Evolutionary conservation across 2,113 vertebrate species (phyloP).

Genomic region (Lontra canadensis): DNA sequence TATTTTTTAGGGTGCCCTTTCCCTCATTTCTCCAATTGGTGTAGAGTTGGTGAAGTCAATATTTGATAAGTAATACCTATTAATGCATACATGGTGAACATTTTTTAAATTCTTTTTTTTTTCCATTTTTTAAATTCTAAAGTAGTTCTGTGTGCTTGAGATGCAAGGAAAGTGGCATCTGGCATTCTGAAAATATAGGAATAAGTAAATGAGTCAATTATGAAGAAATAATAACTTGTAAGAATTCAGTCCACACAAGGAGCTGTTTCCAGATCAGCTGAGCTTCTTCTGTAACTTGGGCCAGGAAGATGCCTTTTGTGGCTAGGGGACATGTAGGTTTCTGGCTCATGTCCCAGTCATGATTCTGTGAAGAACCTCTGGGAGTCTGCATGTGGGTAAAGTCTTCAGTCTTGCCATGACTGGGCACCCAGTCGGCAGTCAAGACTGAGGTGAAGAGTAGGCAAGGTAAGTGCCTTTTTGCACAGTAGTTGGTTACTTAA

Average conservation of each 20-base stretch:
- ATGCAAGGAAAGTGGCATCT: background rate
- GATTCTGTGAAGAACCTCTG: background rate
- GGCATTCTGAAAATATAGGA: background rate
- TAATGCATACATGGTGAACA: background rate
- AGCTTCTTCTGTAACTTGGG: background rate
- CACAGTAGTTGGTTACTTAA: background rate
- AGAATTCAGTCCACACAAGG: background rate
- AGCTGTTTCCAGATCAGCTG: background rate
- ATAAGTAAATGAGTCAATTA: background rate
- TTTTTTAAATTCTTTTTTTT: constrained; percentile 35
- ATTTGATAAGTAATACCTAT: background rate
- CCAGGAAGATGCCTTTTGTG: background rate
- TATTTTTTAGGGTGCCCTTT: background rate
- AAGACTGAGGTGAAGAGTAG: background rate
- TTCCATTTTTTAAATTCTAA: constrained; percentile 16
- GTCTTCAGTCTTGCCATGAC: background rate
- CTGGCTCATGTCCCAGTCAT: background rate
- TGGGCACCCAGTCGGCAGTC: background rate
- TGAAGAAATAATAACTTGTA: background rate
- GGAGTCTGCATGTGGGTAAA: background rate
- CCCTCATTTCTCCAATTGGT: background rate
- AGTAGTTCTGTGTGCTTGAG: background rate
- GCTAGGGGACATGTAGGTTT: background rate
- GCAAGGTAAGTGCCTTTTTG: background rate
- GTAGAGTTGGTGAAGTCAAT: background rate